Conservation (phyloP, 64 coral and sea anemone genomes). For the Montipora efflorescens region DNA sequence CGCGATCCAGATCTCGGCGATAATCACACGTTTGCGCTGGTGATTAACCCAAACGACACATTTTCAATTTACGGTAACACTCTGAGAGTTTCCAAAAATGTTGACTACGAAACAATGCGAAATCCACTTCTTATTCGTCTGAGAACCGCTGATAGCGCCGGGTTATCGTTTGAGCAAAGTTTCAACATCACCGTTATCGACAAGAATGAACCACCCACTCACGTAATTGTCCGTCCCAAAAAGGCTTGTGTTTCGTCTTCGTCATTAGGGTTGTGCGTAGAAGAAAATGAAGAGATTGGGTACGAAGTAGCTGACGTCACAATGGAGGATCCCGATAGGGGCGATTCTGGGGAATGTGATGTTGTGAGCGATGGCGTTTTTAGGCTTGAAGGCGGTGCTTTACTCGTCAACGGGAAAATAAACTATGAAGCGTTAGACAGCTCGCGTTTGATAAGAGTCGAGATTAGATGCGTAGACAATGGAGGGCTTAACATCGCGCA, state of each 20-base stretch:
- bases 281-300: slow-evolving; percentile 69
- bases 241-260: slow-evolving; percentile 16
- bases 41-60: slow-evolving; percentile 48
- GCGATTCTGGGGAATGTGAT: slow-evolving; percentile 57
- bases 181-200: slow-evolving; percentile 73
- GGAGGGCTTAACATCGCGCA: slow-evolving; percentile 54
- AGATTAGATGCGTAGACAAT: slow-evolving; percentile 67
- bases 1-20: slow-evolving; percentile 76
- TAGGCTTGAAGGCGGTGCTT: slow-evolving; percentile 28
- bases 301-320: slow-evolving; percentile 65
- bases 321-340: slow-evolving; percentile 65
- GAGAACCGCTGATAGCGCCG: slow-evolving; percentile 56
- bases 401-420: slow-evolving; percentile 69
- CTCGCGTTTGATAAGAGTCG: slow-evolving; percentile 58
- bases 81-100: slow-evolving; percentile 41
- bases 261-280: slow-evolving; percentile 38
- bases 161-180: slow-evolving; percentile 41
- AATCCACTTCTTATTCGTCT: slow-evolving; percentile 19
- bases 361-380: slow-evolving; percentile 61
- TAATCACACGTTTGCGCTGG: slow-evolving; percentile 73
- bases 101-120: slow-evolving; percentile 59
- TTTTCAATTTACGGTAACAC: slow-evolving; percentile 40
- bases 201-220: slow-evolving; percentile 76
- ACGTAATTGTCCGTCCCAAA: slow-evolving; percentile 24
- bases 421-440: slow-evolving; percentile 71